Conservation (phyloP, 2,113 vertebrate genomes). For the Sturnira hondurensis region DNA sequence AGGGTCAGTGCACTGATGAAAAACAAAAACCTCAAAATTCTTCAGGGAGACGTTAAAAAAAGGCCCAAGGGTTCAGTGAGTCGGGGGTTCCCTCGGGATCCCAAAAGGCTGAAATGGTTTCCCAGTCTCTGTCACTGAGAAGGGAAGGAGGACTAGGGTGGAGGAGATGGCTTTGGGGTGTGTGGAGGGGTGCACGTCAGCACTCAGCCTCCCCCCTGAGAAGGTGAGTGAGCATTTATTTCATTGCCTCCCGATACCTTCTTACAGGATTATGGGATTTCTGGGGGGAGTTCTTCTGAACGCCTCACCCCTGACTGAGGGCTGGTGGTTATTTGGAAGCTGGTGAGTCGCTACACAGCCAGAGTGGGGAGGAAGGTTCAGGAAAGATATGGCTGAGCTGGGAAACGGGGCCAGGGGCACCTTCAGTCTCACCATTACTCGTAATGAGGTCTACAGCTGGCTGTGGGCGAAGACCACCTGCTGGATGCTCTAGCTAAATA, state of each 20-base stretch:
- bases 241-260: background rate
- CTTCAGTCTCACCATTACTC: background rate
- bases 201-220: too few species aligned
- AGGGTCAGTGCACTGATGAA: background rate
- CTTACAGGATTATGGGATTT: background rate
- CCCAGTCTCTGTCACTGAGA: background rate
- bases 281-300: background rate
- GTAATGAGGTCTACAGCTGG: fast-evolving
- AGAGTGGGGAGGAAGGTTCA: background rate
- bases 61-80: background rate
- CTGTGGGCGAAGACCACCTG: background rate
- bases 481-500: background rate
- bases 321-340: background rate
- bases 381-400: background rate
- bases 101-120: background rate
- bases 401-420: background rate
- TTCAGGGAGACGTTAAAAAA: background rate
- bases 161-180: background rate
- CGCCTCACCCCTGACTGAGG: background rate
- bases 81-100: too few species aligned
- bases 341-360: background rate
- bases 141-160: background rate
- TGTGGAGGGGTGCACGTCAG: too few species aligned
- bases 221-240: background rate
- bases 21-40: background rate